A percentile compares a stretch with the other conserved stretches of the same genome.
These are phyloP conservation scores for Pterocles gutturalis DNA, from an alignment of 2,113 vertebrate species.

Conservation along the genomic window DNA sequence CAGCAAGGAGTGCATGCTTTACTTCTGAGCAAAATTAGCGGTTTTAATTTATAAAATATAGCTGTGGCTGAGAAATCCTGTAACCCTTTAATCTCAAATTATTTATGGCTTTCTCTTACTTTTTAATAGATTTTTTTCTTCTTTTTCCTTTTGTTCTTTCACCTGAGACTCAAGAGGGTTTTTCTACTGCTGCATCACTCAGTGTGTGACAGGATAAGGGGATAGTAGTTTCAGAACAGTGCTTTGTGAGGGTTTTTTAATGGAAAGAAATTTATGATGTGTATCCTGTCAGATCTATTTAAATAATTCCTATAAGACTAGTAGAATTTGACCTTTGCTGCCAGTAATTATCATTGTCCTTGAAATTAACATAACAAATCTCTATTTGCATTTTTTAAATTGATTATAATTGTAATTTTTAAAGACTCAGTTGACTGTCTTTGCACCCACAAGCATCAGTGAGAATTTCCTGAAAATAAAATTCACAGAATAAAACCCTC, in stretches of 20 bases:
- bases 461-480: constrained; percentile 7
- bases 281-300: constrained; percentile 25
- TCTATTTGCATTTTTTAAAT: constrained; percentile 25
- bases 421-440: not conserved
- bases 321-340: constrained; percentile 41
- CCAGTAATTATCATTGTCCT: constrained; percentile 32
- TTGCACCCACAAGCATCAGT: not conserved
- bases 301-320: constrained; percentile 47
- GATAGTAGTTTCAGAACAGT: constrained; percentile 39
- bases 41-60: constrained; percentile 24
- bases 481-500: not conserved
- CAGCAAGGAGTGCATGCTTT: not conserved
- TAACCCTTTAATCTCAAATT: constrained; percentile 49
- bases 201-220: not conserved
- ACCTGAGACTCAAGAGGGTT: not conserved
- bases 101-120: constrained; percentile 13
- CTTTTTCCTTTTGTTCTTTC: not conserved
- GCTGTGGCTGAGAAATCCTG: constrained; percentile 18
- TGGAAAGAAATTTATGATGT: constrained; percentile 24
- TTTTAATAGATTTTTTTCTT: not conserved
- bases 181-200: constrained; percentile 1
- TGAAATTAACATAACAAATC: constrained; percentile 37
- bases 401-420: not conserved
- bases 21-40: not conserved
- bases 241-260: not conserved